Base-by-base conservation (phyloP, 2,888 invertebrate genomes). In the Drosophila mimica region DNA sequence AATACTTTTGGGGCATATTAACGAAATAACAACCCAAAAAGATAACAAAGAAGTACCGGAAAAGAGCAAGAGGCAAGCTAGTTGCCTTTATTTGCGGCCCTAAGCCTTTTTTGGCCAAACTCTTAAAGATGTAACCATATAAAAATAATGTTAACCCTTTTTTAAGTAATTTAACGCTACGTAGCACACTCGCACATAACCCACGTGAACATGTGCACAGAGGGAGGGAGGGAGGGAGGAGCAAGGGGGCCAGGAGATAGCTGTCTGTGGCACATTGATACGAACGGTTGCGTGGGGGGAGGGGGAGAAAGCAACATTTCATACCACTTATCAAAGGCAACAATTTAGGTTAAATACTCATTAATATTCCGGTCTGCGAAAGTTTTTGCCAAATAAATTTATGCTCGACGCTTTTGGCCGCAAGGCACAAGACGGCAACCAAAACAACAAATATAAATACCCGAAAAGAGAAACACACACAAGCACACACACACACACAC, bases 301-400 rank as follows among this genome's bases (percentile, higher is more conserved):
- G 59, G 38, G 30, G n/a, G 11, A n/a, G 6, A 6, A 31, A 43
- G 76, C 70, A 59, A 74, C 79, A 85, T 83, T 88, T 83, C 82
- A 86, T 90, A 88, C 80, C 90, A 90, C 90, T 88, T 88, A 90
- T 88, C 88, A 87, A 87, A 84, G 90, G 90, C 88, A 88, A 88
- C 90, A 89, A 90, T 90, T 88, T 90, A 82, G 89, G 88, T 88
- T 90, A 90, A 88, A 89, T 88, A 88, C 88, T 90, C 90, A 88
- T 88, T 90, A 88, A 88, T 88, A 88, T 88, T 90, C 88, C 89
- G 90, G 90, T 90, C 88, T 86, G 86, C 89, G 68, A 88, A 88
- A 90, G 76, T 90, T 90, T 87, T 90, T 86, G 89, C 79, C 89
- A 88, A 89, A 89, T 88, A 88, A 87, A 87, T 90, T 88, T 89